Percentiles rank a stretch among this genome's conserved stretches.
Conservation (phyloP, 2,113 vertebrate species). For the Nesospiza acunhae region DNA sequence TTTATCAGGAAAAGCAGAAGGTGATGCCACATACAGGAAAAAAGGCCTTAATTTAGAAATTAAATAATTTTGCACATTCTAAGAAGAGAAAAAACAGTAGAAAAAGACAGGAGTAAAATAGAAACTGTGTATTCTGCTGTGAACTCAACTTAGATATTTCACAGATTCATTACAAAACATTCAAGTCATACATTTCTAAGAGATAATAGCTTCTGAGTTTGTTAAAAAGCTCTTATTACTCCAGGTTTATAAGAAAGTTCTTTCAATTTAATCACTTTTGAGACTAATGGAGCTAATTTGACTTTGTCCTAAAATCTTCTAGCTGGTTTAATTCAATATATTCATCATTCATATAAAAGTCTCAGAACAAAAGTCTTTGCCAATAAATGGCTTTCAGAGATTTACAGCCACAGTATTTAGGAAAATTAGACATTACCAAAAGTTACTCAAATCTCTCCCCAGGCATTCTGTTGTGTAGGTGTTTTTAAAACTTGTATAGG, state of each 20-base stretch:
- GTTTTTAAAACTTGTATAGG: background rate
- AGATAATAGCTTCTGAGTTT: background rate
- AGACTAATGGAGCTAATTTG: constrained; percentile 20
- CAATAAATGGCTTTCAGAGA: background rate
- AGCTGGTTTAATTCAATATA: constrained; percentile 21
- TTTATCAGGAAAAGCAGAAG: background rate
- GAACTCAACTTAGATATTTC: background rate
- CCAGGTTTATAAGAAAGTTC: background rate
- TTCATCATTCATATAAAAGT: background rate
- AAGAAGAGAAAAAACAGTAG: background rate
- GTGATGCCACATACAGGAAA: background rate
- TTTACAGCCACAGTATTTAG: background rate
- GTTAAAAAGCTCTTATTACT: constrained; percentile 11
- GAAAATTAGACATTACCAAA: background rate
- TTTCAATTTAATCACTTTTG: background rate
- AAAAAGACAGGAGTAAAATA: background rate
- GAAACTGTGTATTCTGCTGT: background rate
- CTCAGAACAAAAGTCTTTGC: background rate
- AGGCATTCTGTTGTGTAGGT: background rate
- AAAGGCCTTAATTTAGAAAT: background rate
- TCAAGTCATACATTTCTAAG: background rate
- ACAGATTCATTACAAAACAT: background rate
- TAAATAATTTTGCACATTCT: background rate
- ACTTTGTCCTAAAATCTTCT: constrained; percentile 2
- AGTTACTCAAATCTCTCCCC: background rate